Conservation (phyloP, 2,113 vertebrate species). For the Bubo bubo region DNA sequence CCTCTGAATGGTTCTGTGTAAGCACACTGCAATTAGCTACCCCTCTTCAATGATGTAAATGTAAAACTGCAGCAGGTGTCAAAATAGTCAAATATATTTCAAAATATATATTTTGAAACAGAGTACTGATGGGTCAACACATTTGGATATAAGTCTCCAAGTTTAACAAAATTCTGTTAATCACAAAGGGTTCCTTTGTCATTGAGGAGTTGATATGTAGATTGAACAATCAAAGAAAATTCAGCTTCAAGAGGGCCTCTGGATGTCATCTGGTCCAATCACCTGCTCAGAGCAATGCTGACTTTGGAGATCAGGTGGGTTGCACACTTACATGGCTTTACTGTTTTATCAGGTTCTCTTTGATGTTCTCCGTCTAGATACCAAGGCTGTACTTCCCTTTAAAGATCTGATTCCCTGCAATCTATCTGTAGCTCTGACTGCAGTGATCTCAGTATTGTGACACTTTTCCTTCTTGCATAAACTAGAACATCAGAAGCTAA, state of each 20-base stretch:
- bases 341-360: neutral
- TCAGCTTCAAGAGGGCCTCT: neutral
- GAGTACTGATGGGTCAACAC: neutral
- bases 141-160: neutral
- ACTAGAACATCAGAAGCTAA: rapidly evolving
- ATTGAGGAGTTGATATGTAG: neutral
- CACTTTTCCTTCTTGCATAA: neutral
- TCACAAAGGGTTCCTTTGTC: neutral
- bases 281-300: neutral
- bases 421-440: neutral
- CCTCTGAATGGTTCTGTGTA: neutral
- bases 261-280: neutral
- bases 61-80: neutral
- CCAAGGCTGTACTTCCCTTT: neutral
- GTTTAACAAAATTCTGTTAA: neutral
- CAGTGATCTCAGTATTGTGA: neutral
- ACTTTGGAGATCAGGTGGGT: neutral
- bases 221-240: neutral
- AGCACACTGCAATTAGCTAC: neutral
- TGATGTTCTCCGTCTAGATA: neutral
- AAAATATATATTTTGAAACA: neutral
- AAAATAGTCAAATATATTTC: neutral
- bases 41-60: neutral
- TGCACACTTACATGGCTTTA: neutral
- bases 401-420: neutral